These are phyloP conservation scores for Liodrosophila aerea DNA, from an alignment of 2,888 invertebrate species.

Conservation along the genomic window DNA sequence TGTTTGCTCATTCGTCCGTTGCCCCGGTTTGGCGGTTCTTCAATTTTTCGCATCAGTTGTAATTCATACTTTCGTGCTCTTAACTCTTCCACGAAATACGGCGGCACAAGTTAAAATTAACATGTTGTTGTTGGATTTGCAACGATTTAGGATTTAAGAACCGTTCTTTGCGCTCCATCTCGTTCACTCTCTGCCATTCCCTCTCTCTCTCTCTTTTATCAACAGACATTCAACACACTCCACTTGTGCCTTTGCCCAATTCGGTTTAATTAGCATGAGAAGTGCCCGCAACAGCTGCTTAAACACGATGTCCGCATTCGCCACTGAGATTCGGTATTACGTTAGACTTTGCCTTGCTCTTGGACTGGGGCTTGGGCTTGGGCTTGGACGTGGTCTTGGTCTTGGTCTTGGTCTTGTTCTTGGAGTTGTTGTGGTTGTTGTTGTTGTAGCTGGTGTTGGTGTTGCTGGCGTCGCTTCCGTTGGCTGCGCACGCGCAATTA, in stretches of 20 bases:
- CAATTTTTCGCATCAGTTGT: conserved; percentile 78
- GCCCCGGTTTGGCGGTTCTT: conserved; percentile 55
- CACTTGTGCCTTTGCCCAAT: conserved; percentile 67
- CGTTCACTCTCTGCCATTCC: conserved; percentile 25
- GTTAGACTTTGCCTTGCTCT: conserved; percentile 7
- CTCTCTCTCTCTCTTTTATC: conserved; percentile 13
- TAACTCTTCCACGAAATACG: conserved; percentile 73
- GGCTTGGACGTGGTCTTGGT: conserved; percentile 9
- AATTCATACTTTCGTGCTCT: conserved; percentile 72
- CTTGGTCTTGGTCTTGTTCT: conserved; percentile 9
- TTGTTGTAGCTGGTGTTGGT: conserved; percentile 16
- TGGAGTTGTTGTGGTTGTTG: conserved; percentile 19
- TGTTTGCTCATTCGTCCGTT: conserved; percentile 64
- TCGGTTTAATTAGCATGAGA: conserved; percentile 76
- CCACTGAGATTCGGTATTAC: conserved; percentile 13
- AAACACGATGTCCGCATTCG: conserved; percentile 59
- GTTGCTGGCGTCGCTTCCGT: conserved; percentile 62
- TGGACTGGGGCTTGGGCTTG: conserved; percentile 7
- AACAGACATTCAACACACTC: conserved; percentile 34
- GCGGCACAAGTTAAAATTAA: conserved; percentile 68
- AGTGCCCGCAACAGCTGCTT: conserved; percentile 71
- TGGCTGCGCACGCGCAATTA: conserved; percentile 75
- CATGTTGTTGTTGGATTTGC: conserved; percentile 62
- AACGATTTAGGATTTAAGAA: conserved; percentile 71
- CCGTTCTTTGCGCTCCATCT: conserved; percentile 64